Percentiles rank a stretch among this genome's conserved stretches.
phyloP scores from a whole-genome alignment of 2,797 vertebrate genomes.

The Helarctos malayanus region DNA sequence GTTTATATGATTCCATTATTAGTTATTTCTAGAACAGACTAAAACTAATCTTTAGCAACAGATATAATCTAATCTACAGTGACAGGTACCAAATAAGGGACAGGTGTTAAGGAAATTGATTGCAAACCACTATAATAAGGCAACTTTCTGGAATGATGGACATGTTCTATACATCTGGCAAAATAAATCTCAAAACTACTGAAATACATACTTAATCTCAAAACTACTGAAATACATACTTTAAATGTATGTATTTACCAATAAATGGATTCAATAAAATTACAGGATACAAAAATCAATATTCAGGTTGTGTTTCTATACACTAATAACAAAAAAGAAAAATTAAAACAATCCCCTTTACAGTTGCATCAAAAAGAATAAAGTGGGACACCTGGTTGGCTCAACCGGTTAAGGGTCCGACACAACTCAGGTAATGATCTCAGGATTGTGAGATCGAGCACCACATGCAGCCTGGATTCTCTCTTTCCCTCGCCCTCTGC shows the following conservation, averaged over 20 bases:
- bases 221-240: not conserved
- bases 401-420: too few relatives aligned
- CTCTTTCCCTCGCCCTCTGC: too few relatives aligned
- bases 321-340: not conserved
- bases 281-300: not conserved
- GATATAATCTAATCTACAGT: not conserved
- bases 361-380: not conserved
- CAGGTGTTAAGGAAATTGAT: not conserved
- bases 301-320: not conserved
- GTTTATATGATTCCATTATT: not conserved
- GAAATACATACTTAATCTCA: not conserved
- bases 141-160: not conserved
- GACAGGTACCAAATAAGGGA: constrained; percentile 16
- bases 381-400: too few relatives aligned
- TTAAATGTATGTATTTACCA: not conserved
- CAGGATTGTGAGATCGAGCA: too few relatives aligned
- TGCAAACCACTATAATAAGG: not conserved
- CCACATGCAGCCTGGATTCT: too few relatives aligned
- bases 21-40: constrained; percentile 37
- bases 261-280: not conserved
- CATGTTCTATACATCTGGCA: not conserved
- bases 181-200: constrained; percentile 40
- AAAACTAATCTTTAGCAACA: constrained; percentile 26
- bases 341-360: not conserved
- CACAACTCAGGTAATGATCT: too few relatives aligned